A percentile compares a stretch with the other conserved stretches of the same genome.
phyloP scores from a whole-genome alignment of 2,888 invertebrate species.

The Nomada goodeniana region DNA sequence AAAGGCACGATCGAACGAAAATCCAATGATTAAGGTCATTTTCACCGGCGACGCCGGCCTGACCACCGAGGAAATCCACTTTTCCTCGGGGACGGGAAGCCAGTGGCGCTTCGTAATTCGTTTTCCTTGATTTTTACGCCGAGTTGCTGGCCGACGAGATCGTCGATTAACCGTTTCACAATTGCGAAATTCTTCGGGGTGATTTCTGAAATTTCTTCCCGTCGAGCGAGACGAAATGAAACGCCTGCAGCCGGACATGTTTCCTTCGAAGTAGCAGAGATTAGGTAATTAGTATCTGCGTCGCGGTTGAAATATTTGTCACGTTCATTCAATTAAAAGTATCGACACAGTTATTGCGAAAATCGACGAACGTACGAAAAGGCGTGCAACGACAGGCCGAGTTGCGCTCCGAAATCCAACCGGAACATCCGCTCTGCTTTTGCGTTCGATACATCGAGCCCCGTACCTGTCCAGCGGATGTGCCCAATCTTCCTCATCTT shows the following conservation, averaged over 20 bases:
- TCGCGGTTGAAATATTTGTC: too few relatives aligned
- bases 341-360: constrained; percentile 20
- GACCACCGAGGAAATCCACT: constrained; percentile 45
- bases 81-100: constrained; percentile 33
- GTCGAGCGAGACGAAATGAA: not conserved
- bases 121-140: constrained; percentile 41
- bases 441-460: constrained; percentile 52
- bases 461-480: constrained; percentile 46
- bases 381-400: constrained; percentile 71
- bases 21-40: constrained; percentile 57
- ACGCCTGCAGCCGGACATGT: too few relatives aligned
- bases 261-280: too few relatives aligned
- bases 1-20: constrained; percentile 46
- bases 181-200: not conserved
- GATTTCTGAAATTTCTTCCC: not conserved
- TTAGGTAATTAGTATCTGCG: too few relatives aligned
- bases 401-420: constrained; percentile 65
- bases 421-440: constrained; percentile 65
- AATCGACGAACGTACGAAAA: constrained; percentile 39
- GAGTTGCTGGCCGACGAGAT: constrained; percentile 2
- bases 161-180: constrained; percentile 41
- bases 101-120: constrained; percentile 30
- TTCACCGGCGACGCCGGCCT: not conserved
- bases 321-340: not conserved
- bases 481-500: constrained; percentile 25